phyloP scores from a whole-genome alignment of 2,113 vertebrate genomes.

The Naja naja region DNA sequence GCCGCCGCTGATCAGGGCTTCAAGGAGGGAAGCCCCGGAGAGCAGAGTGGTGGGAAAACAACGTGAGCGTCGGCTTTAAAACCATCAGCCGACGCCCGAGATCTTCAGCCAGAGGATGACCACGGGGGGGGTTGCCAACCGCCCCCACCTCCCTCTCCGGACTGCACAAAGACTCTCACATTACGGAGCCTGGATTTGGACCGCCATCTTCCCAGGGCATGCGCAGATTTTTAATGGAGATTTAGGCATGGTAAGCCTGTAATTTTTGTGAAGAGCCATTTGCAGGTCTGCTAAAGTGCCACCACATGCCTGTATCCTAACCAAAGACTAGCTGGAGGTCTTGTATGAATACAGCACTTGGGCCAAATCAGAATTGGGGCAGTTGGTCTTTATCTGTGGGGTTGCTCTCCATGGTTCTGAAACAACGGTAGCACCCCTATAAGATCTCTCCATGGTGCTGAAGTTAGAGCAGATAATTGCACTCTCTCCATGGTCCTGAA shows the following conservation, averaged over 20 bases:
- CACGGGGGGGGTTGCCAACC: too few relatives aligned
- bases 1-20: too few relatives aligned
- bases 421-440: accelerated
- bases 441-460: not conserved
- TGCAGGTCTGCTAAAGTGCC: not conserved
- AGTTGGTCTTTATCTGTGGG: not conserved
- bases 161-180: too few relatives aligned
- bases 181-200: too few relatives aligned
- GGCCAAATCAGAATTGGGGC: not conserved
- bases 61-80: too few relatives aligned
- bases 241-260: not conserved
- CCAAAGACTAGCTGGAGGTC: not conserved
- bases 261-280: not conserved
- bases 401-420: not conserved
- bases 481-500: not conserved
- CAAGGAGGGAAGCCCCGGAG: too few relatives aligned
- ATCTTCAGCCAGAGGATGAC: too few relatives aligned
- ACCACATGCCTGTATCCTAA: not conserved
- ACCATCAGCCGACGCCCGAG: too few relatives aligned
- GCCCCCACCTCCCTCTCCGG: too few relatives aligned
- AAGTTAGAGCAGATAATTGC: not conserved
- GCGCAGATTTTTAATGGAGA: too few relatives aligned
- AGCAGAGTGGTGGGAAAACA: too few relatives aligned
- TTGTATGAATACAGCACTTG: not conserved
- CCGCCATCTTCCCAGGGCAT: too few relatives aligned